Conservation (phyloP, 2,113 vertebrate species). For the Apteryx mantelli region DNA sequence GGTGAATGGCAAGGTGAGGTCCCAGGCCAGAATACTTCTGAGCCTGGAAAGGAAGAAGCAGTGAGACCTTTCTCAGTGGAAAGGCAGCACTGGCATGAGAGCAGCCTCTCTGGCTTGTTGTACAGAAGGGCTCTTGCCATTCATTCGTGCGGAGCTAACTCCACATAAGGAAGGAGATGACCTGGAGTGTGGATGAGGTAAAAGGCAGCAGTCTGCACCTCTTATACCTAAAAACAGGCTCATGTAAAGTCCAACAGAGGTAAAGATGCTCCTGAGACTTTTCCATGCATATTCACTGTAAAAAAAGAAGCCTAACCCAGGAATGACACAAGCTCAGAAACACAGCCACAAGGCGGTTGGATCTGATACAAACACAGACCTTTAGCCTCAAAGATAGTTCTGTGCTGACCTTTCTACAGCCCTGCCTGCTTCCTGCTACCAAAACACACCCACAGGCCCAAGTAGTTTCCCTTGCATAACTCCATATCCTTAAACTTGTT, state of each 20-base stretch:
- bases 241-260: not conserved
- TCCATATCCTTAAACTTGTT: not conserved
- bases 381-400: not conserved
- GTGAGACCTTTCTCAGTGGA: not conserved
- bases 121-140: not conserved
- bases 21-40: not conserved
- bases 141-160: not conserved
- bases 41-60: not conserved
- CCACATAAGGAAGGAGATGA: not conserved
- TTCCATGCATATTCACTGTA: not conserved
- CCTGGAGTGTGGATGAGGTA: not conserved
- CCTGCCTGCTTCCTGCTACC: not conserved
- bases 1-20: conserved; percentile 89
- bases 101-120: not conserved
- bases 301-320: not conserved
- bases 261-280: not conserved
- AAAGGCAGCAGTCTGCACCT: not conserved
- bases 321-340: not conserved
- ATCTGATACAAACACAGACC: not conserved
- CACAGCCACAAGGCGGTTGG: not conserved
- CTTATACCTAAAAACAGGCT: not conserved
- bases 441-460: not conserved
- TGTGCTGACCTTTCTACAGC: not conserved
- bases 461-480: not conserved
- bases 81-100: not conserved